Percentiles rank a stretch among this genome's conserved stretches.
phyloP scores from a whole-genome alignment of 2,113 vertebrate genomes.

The Dicentrarchus labrax region DNA sequence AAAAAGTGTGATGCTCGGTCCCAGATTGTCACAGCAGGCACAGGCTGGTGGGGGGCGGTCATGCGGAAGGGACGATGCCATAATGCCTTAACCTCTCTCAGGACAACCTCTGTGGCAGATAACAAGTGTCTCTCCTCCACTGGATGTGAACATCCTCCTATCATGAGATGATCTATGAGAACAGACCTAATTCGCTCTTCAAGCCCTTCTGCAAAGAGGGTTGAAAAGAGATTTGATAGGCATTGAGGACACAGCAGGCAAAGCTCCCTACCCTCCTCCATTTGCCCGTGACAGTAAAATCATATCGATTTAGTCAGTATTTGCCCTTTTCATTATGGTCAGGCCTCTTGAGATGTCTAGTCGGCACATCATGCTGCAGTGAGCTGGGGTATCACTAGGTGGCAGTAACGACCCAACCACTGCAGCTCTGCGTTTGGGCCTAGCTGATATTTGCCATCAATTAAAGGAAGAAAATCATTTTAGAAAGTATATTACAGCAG shows the following conservation, averaged over 20 bases:
- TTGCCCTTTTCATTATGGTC: slow-evolving; percentile 50
- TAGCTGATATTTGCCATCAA: not conserved
- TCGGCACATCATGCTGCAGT: slow-evolving; percentile 24
- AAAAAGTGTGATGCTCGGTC: not conserved
- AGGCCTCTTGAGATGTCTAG: slow-evolving; percentile 4
- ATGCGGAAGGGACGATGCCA: slow-evolving; percentile 61
- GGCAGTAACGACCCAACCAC: slow-evolving; percentile 41
- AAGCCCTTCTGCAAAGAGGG: not conserved
- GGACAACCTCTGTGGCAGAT: slow-evolving; percentile 43
- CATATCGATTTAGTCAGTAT: slow-evolving; percentile 40
- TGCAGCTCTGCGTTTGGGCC: not conserved
- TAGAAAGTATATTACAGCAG: not conserved
- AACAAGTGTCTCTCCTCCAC: slow-evolving; percentile 14
- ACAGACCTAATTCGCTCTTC: slow-evolving; percentile 2
- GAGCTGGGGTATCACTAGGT: slow-evolving; percentile 44
- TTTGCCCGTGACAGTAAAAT: slow-evolving; percentile 8
- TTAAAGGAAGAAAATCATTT: not conserved
- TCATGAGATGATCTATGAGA: slow-evolving; percentile 17
- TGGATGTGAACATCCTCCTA: slow-evolving; percentile 15
- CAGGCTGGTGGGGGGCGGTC: slow-evolving; percentile 45
- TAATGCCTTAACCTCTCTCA: slow-evolving; percentile 46
- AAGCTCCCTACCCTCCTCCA: not conserved
- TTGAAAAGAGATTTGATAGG: not conserved
- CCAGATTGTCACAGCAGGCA: slow-evolving; percentile 39
- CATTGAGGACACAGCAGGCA: not conserved